A percentile compares a stretch with the other conserved stretches of the same genome.
These are phyloP conservation scores for Hozukius guyotensis DNA, from an alignment of 2,797 vertebrate genomes.

Conservation along the genomic window DNA sequence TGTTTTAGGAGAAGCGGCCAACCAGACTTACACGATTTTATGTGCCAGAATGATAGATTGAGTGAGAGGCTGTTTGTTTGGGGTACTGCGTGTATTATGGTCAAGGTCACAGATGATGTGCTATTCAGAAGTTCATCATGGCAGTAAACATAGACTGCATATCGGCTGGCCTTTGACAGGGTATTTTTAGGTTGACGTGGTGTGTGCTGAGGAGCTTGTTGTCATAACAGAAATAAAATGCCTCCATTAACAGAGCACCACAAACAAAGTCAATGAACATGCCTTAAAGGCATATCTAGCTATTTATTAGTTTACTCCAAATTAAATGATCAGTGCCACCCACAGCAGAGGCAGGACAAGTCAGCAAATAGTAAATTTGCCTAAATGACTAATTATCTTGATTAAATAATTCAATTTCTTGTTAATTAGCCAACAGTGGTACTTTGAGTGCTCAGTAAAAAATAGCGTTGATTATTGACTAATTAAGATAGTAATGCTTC, in stretches of 20 bases:
- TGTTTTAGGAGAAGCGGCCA: slow-evolving; percentile 54
- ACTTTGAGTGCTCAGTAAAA: neutral
- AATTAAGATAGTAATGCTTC: slow-evolving; percentile 8
- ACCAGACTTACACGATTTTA: slow-evolving; percentile 30
- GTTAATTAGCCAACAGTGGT: neutral
- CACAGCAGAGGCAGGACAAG: neutral
- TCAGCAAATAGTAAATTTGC: neutral
- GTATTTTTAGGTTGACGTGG: slow-evolving; percentile 75
- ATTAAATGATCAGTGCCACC: neutral
- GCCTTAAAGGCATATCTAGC: slow-evolving; percentile 25
- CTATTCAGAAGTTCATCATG: slow-evolving; percentile 32
- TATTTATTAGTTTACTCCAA: slow-evolving; percentile 11
- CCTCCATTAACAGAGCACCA: slow-evolving; percentile 38
- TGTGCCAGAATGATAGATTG: slow-evolving; percentile 23
- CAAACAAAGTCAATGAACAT: slow-evolving; percentile 22
- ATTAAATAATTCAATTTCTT: neutral
- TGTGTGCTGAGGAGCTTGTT: slow-evolving; percentile 64
- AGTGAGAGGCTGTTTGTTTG: slow-evolving; percentile 11
- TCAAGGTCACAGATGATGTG: slow-evolving; percentile 43
- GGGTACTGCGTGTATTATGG: neutral
- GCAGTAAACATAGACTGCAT: slow-evolving; percentile 12
- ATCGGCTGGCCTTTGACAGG: slow-evolving; percentile 46
- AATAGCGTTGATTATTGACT: neutral
- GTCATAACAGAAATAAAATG: slow-evolving; percentile 74
- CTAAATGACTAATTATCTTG: neutral